These are phyloP conservation scores for Entomobrya multifasciata DNA, from an alignment of 2,888 invertebrate genomes.

Conservation along the genomic window DNA sequence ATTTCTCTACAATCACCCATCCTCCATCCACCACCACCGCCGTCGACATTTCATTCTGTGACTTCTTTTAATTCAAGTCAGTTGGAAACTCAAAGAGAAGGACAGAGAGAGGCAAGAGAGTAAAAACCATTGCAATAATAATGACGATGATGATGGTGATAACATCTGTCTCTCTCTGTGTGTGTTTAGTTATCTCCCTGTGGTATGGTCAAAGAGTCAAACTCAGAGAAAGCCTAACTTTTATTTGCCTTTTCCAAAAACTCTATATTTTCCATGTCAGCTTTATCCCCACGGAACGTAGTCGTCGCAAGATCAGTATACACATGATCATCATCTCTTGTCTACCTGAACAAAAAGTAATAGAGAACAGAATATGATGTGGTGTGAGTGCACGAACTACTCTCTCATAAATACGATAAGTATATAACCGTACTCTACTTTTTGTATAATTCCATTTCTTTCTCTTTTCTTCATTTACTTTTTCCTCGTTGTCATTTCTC, in stretches of 20 bases:
- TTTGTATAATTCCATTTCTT: neutral
- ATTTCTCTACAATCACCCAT: neutral
- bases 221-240: slow-evolving; percentile 24
- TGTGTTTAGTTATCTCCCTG: slow-evolving; percentile 14
- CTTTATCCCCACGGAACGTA: slow-evolving; percentile 26
- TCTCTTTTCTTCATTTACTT: neutral
- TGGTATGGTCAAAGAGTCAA: slow-evolving; percentile 32
- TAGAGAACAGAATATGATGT: neutral
- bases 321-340: slow-evolving; percentile 1
- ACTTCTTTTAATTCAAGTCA: slow-evolving; percentile 44
- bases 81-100: slow-evolving; percentile 55
- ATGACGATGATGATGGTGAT: slow-evolving; percentile 27
- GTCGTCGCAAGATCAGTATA: neutral
- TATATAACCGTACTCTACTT: neutral
- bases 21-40: neutral
- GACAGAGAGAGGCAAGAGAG: slow-evolving; percentile 1
- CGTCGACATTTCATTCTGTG: slow-evolving; percentile 33
- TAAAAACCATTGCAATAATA: slow-evolving; percentile 63
- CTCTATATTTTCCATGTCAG: slow-evolving; percentile 3
- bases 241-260: slow-evolving; percentile 34
- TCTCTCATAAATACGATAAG: neutral
- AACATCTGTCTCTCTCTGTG: slow-evolving; percentile 35
- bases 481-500: neutral
- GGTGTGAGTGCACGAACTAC: neutral
- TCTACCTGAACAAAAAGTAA: slow-evolving; percentile 35